phyloP scores from a whole-genome alignment of 2,888 invertebrate genomes.

The Thereva nobilitata region DNA sequence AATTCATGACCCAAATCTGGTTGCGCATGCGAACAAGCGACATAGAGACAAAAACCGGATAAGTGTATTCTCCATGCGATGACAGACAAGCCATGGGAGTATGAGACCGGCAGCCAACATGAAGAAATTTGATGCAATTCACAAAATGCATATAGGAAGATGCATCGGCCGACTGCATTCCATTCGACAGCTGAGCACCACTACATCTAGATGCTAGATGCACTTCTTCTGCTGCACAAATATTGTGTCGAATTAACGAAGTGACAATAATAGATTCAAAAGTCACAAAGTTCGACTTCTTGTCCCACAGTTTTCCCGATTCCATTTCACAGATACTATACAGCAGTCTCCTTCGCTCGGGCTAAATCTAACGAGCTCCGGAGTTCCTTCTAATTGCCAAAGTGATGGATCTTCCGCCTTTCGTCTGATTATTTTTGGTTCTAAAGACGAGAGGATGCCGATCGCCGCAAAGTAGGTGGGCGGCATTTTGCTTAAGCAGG shows the following conservation, averaged over 20 bases:
- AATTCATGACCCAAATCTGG: constrained; percentile 8
- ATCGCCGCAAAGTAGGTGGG: constrained; percentile 7
- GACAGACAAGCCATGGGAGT: constrained; percentile 1
- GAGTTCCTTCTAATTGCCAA: constrained; percentile 5
- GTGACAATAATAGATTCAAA: constrained; percentile 19
- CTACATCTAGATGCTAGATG: neutral
- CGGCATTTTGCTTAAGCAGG: constrained; percentile 1
- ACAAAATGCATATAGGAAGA: no score
- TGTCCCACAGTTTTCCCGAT: constrained; percentile 1
- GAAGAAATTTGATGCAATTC: no score
- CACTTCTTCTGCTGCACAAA: constrained; percentile 2
- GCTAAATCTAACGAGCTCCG: neutral
- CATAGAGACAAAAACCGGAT: constrained; percentile 13
- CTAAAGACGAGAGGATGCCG: no score
- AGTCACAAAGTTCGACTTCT: neutral
- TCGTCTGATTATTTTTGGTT: constrained; percentile 13
- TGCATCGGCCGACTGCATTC: no score
- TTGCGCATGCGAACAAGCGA: neutral
- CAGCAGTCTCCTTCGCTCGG: neutral
- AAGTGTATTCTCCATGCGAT: neutral
- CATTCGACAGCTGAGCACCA: neutral
- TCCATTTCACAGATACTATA: constrained; percentile 1
- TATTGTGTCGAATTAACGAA: constrained; percentile 16
- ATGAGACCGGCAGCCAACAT: no score
- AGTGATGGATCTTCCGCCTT: constrained; percentile 25